phyloP scores from a whole-genome alignment of 2,113 vertebrate species.

The Toxotes chatareus region DNA sequence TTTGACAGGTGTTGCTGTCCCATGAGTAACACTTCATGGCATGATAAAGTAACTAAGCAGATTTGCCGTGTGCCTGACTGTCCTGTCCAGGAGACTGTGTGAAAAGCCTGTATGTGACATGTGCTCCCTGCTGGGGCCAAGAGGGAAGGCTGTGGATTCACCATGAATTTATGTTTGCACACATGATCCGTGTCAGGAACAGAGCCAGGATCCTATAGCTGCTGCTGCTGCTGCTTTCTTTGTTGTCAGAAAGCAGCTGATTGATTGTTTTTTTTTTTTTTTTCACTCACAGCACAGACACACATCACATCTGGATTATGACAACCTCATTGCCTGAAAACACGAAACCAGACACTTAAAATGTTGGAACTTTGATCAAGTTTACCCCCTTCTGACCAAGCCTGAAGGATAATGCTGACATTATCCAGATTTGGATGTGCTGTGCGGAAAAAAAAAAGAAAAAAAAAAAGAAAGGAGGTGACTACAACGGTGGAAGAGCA shows the following conservation, averaged over 20 bases:
- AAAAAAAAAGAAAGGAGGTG: conserved; percentile 47
- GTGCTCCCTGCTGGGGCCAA: conserved; percentile 71
- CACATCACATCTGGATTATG: conserved; percentile 21
- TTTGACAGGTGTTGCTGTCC: conserved; percentile 77
- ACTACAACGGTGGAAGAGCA: conserved; percentile 67
- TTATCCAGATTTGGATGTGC: conserved; percentile 57
- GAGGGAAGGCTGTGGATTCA: conserved; percentile 62
- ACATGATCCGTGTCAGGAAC: conserved; percentile 57
- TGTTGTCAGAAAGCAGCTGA: conserved; percentile 28
- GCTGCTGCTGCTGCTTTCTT: conserved; percentile 15
- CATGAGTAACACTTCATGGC: conserved; percentile 74
- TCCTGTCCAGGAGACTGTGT: conserved; percentile 73
- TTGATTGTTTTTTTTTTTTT: not conserved
- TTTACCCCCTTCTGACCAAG: conserved; percentile 15
- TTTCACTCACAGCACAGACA: conserved; percentile 9
- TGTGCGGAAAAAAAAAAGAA: conserved; percentile 29
- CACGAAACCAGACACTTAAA: conserved; percentile 39
- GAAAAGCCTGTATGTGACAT: conserved; percentile 78
- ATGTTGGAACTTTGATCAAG: conserved; percentile 39
- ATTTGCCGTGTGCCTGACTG: conserved; percentile 73
- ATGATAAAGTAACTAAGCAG: conserved; percentile 79
- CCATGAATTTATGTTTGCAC: conserved; percentile 63
- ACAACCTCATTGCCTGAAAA: conserved; percentile 19
- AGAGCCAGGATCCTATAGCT: conserved; percentile 23
- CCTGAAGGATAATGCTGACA: conserved; percentile 59